These are phyloP conservation scores for Cinclus cinclus DNA, from an alignment of 2,113 vertebrate species.

Conservation along the genomic window DNA sequence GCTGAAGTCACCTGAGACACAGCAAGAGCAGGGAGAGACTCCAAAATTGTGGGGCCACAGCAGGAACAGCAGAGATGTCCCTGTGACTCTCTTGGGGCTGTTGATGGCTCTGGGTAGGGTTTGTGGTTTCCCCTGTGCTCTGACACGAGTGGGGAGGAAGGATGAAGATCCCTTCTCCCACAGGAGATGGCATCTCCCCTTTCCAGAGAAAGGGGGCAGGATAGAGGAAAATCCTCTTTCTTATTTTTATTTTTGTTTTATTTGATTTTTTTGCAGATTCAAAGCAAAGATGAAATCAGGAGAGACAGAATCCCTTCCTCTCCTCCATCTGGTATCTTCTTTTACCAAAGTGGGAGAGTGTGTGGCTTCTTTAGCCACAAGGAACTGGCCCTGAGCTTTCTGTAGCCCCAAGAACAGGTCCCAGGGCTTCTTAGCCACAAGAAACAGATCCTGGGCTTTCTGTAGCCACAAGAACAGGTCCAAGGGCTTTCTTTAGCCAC, in stretches of 20 bases:
- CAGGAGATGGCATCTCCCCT: not conserved
- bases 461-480: not conserved
- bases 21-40: not conserved
- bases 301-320: not conserved
- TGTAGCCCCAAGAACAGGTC: no score
- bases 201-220: not conserved
- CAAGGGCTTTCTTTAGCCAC: not conserved
- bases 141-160: not conserved
- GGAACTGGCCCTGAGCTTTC: not conserved
- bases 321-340: not conserved
- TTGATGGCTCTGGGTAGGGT: not conserved
- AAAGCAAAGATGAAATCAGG: not conserved
- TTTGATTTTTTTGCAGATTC: no score
- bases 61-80: not conserved
- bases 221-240: not conserved
- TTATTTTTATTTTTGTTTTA: no score
- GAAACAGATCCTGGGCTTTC: not conserved
- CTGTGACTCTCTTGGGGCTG: not conserved
- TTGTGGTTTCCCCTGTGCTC: not conserved
- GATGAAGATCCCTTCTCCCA: not conserved
- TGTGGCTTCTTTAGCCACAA: not conserved
- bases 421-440: not conserved
- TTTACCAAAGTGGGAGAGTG: not conserved
- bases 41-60: rapidly evolving
- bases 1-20: not conserved